phyloP scores from a whole-genome alignment of 2,113 vertebrate species.

The Hippocampus comes region DNA sequence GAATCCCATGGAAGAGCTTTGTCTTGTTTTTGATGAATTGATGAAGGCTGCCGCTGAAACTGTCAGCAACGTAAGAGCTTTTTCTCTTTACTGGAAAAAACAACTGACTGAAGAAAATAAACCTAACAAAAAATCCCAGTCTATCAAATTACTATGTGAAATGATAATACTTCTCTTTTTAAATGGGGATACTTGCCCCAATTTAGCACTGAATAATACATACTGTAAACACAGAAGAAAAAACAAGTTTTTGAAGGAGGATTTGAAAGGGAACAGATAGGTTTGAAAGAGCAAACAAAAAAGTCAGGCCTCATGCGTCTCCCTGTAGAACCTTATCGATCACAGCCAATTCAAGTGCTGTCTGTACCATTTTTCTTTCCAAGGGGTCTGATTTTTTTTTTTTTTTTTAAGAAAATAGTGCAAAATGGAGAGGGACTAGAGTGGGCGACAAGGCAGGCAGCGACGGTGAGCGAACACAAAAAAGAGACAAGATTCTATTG shows the following conservation, averaged over 20 bases:
- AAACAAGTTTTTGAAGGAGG: too few species aligned
- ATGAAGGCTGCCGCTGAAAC: too few species aligned
- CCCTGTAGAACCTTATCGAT: constrained; percentile 52
- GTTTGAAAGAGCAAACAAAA: constrained; percentile 15
- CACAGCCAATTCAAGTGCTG: constrained; percentile 33
- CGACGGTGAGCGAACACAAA: constrained; percentile 13
- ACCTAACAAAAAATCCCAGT: neutral
- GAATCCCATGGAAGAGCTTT: too few species aligned
- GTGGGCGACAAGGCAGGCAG: constrained; percentile 43
- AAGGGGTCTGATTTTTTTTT: constrained; percentile 48
- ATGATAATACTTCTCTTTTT: too few species aligned
- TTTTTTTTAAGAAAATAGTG: constrained; percentile 46
- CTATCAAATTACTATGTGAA: too few species aligned
- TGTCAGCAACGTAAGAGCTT: neutral
- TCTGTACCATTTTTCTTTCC: constrained; percentile 48
- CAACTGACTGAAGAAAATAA: neutral
- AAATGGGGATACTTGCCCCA: too few species aligned
- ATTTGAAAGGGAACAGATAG: neutral
- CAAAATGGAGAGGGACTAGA: constrained; percentile 44
- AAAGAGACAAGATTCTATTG: constrained; percentile 46
- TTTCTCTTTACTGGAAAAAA: too few species aligned
- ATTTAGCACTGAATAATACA: too few species aligned
- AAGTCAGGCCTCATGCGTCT: constrained; percentile 16
- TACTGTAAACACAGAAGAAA: too few species aligned
- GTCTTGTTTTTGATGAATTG: too few species aligned